A percentile compares a stretch with the other conserved stretches of the same genome.
These are phyloP conservation scores for Odobenus rosmarus DNA, from an alignment of 2,113 vertebrate genomes.

Conservation along the genomic window DNA sequence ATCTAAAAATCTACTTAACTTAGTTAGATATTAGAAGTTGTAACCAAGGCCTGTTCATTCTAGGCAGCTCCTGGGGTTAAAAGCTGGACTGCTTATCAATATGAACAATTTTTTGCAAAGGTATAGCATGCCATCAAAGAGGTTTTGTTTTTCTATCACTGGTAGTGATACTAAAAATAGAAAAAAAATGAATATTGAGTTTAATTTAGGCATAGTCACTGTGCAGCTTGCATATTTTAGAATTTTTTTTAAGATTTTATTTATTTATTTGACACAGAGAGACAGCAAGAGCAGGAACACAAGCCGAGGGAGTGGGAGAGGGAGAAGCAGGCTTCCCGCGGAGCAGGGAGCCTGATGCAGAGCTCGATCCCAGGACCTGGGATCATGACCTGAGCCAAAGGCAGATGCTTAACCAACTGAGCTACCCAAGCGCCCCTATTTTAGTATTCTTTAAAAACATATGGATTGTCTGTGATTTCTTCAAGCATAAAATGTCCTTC, in stretches of 20 bases:
- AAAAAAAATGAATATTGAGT: background rate
- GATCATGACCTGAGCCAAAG: too few relatives aligned
- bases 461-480: background rate
- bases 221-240: background rate
- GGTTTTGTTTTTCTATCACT: background rate
- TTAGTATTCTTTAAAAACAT: background rate
- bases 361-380: too few relatives aligned
- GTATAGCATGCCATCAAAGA: background rate
- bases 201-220: background rate
- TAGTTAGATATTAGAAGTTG: conserved; percentile 49
- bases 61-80: conserved; percentile 15
- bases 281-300: too few relatives aligned
- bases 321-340: too few relatives aligned
- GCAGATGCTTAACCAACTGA: too few relatives aligned
- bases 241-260: background rate
- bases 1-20: conserved; percentile 69
- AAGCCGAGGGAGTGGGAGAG: too few relatives aligned
- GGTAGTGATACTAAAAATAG: background rate
- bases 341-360: too few relatives aligned
- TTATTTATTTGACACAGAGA: too few relatives aligned
- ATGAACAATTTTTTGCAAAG: conserved; percentile 5
- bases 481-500: background rate
- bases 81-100: background rate
- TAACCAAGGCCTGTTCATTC: conserved; percentile 61
- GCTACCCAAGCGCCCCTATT: background rate